Evolutionary conservation across 2,888 invertebrate genomes (phyloP).

Genomic region (Galerucella calmariensis): DNA sequence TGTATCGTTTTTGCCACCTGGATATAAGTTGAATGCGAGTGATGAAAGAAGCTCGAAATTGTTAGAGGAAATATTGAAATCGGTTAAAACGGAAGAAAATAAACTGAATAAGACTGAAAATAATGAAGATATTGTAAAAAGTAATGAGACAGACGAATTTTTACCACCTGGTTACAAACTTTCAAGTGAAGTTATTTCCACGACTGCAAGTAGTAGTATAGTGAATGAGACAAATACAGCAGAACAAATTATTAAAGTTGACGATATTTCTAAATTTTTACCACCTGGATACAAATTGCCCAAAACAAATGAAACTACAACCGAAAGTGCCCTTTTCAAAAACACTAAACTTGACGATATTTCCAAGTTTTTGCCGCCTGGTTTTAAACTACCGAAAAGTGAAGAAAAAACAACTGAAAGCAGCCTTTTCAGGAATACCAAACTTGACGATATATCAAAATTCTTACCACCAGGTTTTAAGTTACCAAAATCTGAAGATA

Average conservation of each 20-base stretch:
- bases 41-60: constrained; percentile 50
- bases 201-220: constrained; percentile 32
- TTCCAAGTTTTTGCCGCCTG: constrained; percentile 73
- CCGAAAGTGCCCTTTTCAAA: constrained; percentile 59
- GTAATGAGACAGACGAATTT: constrained; percentile 51
- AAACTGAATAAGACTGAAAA: constrained; percentile 31
- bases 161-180: constrained; percentile 66
- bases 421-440: constrained; percentile 17
- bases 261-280: constrained; percentile 52
- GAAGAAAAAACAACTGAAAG: constrained; percentile 35
- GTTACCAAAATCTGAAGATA: constrained; percentile 54
- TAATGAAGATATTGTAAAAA: neutral
- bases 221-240: constrained; percentile 31
- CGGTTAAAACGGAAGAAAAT: constrained; percentile 33
- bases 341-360: constrained; percentile 70
- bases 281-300: constrained; percentile 35
- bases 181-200: constrained; percentile 50
- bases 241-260: constrained; percentile 51
- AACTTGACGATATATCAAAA: constrained; percentile 59
- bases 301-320: constrained; percentile 31
- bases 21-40: constrained; percentile 58
- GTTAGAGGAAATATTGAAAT: constrained; percentile 50
- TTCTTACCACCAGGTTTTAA: constrained; percentile 66
- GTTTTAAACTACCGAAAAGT: constrained; percentile 67
- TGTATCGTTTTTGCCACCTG: constrained; percentile 64